Conservation (phyloP, 2,888 invertebrate genomes). For the Leucophora obtusa region DNA sequence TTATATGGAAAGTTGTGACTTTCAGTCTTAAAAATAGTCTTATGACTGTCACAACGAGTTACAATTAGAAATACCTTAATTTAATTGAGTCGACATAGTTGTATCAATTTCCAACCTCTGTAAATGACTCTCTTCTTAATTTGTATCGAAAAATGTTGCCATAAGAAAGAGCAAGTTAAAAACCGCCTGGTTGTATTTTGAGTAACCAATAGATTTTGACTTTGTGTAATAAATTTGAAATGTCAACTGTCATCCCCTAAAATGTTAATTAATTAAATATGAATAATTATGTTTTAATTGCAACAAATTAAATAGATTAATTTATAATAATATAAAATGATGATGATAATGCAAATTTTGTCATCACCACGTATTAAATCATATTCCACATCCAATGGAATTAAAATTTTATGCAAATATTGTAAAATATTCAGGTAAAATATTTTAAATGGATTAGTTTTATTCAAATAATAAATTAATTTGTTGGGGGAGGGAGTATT, state of each 20-base stretch:
- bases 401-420: slow-evolving; percentile 14
- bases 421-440: slow-evolving; percentile 5
- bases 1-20: no score
- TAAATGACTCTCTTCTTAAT: no score
- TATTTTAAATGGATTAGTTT: background rate
- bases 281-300: slow-evolving; percentile 26
- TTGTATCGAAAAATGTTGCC: no score
- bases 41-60: no score
- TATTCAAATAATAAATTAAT: background rate
- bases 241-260: slow-evolving; percentile 1
- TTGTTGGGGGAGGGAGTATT: background rate
- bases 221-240: no score
- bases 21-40: no score
- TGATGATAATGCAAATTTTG: slow-evolving; percentile 1
- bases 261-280: slow-evolving; percentile 9
- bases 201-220: no score
- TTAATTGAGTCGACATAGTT: no score
- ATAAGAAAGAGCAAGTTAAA: no score
- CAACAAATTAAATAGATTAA: slow-evolving; percentile 18
- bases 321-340: slow-evolving; percentile 9
- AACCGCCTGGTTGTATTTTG: no score
- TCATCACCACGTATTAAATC: background rate
- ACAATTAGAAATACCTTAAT: no score
- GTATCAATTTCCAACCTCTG: no score
- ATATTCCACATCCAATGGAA: background rate